Percentiles rank a stretch among this genome's conserved stretches.
These are phyloP conservation scores for Palythoa heliodiscus DNA, from an alignment of 92 coral and sea anemone genomes.

Conservation along the genomic window DNA sequence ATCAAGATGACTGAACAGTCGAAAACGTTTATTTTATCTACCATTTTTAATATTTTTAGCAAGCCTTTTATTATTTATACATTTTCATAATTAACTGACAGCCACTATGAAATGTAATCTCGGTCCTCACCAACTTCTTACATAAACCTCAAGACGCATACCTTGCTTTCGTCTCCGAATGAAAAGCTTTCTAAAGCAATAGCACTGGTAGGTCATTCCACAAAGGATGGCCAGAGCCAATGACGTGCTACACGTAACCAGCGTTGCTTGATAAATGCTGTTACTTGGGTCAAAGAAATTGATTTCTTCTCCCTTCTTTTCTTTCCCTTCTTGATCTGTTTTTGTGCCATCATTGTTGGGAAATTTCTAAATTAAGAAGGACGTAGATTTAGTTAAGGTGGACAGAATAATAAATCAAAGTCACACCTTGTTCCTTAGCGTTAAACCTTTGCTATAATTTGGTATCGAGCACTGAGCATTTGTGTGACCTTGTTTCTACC, in stretches of 20 bases:
- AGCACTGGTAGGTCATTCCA: constrained; percentile 5
- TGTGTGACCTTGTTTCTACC: too few species aligned
- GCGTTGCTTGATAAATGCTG: constrained; percentile 14
- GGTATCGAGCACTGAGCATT: too few species aligned
- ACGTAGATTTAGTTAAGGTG: too few species aligned
- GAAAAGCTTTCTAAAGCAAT: neutral
- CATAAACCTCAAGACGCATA: neutral
- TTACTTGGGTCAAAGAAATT: constrained; percentile 34
- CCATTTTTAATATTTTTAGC: too few species aligned
- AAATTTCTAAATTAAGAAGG: neutral
- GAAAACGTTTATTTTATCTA: too few species aligned
- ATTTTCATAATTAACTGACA: too few species aligned
- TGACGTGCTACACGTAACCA: neutral
- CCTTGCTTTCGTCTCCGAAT: constrained; percentile 12
- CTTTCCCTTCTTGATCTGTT: neutral
- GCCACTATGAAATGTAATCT: too few species aligned
- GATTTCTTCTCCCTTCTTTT: constrained; percentile 5
- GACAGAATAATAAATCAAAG: neutral
- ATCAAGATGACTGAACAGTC: too few species aligned
- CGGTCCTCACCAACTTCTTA: too few species aligned
- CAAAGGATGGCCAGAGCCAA: constrained; percentile 9
- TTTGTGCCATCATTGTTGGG: neutral
- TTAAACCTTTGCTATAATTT: too few species aligned
- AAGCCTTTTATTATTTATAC: too few species aligned
- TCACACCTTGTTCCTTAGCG: neutral